Evolutionary conservation across 2,888 invertebrate genomes (phyloP).

Genomic region (Napeogenes inachia): DNA sequence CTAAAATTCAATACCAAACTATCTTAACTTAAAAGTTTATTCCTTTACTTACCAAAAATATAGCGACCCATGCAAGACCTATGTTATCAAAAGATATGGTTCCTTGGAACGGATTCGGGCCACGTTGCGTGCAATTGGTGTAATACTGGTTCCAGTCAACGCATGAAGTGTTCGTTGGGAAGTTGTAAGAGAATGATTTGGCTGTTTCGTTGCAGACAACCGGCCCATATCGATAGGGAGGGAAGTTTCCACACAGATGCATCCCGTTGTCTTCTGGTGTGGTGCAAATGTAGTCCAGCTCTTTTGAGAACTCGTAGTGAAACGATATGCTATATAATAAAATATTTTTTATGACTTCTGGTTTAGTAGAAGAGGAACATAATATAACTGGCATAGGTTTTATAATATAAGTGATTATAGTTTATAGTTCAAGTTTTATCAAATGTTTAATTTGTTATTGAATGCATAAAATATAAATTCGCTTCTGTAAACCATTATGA

Average conservation of each 20-base stretch:
- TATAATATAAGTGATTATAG: too few relatives aligned
- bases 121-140: conserved; percentile 93
- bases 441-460: too few relatives aligned
- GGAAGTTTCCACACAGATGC: conserved; percentile 92
- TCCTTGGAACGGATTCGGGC: conserved; percentile 98
- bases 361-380: background rate
- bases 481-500: too few relatives aligned
- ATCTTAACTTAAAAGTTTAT: background rate
- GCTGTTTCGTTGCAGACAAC: conserved; percentile 87
- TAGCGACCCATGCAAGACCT: conserved; percentile 99
- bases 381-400: too few relatives aligned
- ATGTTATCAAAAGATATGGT: conserved; percentile 99
- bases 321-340: conserved; percentile 79
- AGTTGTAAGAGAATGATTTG: conserved; percentile 76
- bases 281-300: conserved; percentile 98
- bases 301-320: conserved; percentile 92
- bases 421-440: too few relatives aligned
- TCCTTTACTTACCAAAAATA: conserved; percentile 93
- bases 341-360: conserved; percentile 11
- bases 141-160: conserved; percentile 99
- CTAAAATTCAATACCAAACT: conserved; percentile 7
- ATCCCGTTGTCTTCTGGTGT: conserved; percentile 95
- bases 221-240: conserved; percentile 85
- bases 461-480: too few relatives aligned
- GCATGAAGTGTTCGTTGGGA: conserved; percentile 86